These are phyloP conservation scores for Nomada goodeniana DNA, from an alignment of 2,888 invertebrate genomes.

Conservation along the genomic window DNA sequence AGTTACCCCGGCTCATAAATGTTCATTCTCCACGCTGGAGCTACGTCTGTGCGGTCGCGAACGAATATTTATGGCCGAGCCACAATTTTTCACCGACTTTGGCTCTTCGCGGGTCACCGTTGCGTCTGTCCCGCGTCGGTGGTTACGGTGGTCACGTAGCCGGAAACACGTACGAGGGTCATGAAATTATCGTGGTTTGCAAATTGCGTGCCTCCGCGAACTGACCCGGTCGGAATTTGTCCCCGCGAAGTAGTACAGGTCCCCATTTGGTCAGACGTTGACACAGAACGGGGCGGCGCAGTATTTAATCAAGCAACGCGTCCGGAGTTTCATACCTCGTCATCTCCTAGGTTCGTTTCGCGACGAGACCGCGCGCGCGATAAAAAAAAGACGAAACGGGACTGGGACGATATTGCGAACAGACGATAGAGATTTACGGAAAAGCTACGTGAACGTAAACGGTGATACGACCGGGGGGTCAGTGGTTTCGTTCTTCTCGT, in stretches of 20 bases:
- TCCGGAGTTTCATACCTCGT: conserved; percentile 25
- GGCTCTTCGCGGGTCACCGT: conserved; percentile 37
- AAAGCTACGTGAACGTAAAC: neutral
- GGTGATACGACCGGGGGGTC: conserved; percentile 1
- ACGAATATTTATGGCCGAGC: conserved; percentile 64
- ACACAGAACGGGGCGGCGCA: neutral
- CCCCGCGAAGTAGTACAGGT: conserved; percentile 20
- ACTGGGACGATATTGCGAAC: conserved; percentile 5
- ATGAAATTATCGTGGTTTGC: conserved; percentile 24
- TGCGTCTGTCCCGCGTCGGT: conserved; percentile 49
- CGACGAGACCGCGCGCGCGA: conserved; percentile 41
- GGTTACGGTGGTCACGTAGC: conserved; percentile 49
- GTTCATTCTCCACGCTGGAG: conserved; percentile 64
- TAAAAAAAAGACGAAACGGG: neutral
- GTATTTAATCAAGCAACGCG: conserved; percentile 4
- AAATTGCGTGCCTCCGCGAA: conserved; percentile 17
- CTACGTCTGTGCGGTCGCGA: conserved; percentile 33
- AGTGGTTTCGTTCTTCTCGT: conserved; percentile 24
- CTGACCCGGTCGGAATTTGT: conserved; percentile 2
- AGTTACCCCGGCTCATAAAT: conserved; percentile 67
- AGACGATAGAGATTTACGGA: neutral
- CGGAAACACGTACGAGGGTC: conserved; percentile 24
- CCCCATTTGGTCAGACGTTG: conserved; percentile 19
- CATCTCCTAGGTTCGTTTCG: conserved; percentile 22
- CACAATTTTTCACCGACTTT: conserved; percentile 59